phyloP scores from a whole-genome alignment of 64 coral and sea anemone genomes.

The Stichodactyla mertensii region DNA sequence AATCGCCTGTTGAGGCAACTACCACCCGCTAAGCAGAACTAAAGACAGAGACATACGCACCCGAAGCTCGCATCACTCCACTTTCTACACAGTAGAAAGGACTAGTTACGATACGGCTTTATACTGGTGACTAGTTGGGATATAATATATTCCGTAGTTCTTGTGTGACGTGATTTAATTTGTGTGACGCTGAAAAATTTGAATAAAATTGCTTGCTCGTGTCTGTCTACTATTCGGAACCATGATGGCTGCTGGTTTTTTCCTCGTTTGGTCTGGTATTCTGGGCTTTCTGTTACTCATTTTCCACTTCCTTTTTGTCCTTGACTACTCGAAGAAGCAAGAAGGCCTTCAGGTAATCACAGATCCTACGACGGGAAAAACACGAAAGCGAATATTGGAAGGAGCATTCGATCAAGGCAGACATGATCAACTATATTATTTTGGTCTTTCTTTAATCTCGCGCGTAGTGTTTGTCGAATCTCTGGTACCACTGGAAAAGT shows the following conservation, averaged over 20 bases:
- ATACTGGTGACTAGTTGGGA: too few relatives aligned
- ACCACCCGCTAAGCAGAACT: too few relatives aligned
- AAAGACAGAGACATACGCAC: too few relatives aligned
- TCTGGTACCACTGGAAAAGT: conserved; percentile 4
- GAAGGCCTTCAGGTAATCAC: neutral
- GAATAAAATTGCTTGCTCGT: too few relatives aligned
- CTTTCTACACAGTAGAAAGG: too few relatives aligned
- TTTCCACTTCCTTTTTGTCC: neutral
- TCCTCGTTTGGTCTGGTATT: neutral
- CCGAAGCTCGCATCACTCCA: too few relatives aligned
- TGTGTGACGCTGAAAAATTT: too few relatives aligned
- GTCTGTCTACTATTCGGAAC: neutral
- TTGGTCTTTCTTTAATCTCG: neutral
- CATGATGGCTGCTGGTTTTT: neutral
- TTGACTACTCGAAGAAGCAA: neutral
- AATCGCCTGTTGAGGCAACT: too few relatives aligned
- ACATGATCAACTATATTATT: neutral
- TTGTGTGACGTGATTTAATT: too few relatives aligned
- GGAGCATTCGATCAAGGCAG: neutral
- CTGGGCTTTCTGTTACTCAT: neutral
- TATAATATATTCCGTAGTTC: too few relatives aligned
- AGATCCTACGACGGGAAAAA: neutral
- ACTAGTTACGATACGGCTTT: too few relatives aligned
- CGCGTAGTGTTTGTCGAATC: neutral
- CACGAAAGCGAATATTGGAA: conserved; percentile 5